Base-by-base conservation (phyloP, 2,797 vertebrate genomes). In the Balearica regulorum region DNA sequence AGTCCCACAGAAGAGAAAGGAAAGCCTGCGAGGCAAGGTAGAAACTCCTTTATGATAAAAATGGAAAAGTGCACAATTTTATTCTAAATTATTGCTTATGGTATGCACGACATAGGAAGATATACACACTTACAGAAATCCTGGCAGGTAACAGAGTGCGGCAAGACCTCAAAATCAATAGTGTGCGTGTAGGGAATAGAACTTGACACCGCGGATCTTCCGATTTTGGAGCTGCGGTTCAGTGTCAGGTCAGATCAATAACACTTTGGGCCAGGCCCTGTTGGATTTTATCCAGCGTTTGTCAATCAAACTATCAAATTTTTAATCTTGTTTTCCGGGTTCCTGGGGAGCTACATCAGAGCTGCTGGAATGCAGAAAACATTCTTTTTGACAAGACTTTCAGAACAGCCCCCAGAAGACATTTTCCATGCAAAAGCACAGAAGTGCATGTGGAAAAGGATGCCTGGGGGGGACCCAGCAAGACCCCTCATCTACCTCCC, bases 61-160 rank as follows among this genome's bases (percentile, higher is more conserved):
- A 14, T 2, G 10, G 57, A 33, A 37, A 70, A 71, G 25, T 0
- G 5, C 5, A 26, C n/a, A 11, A 15, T 31, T 39, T 28, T 20
- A 4, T 46, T 14, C 16, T 31, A 22, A 41, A 57, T 58, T 33
- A 54, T 18, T 19, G 19, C 58, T 21, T 31, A 9, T 0, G 10
- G 37, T 5, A 17, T 11, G 39, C 16, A 11, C 2, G 5, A 4
- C 11, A 4, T 5, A 20, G 54, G 35, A 24, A 20, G 11, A 10
- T 15, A 5, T 10, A 13, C 3, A 10, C 19, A 2, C 20, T 20
- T 26, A 16, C 0, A 43, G 57, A 71, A 61, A 43, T 62, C 62
- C 73, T 7, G 24, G 26, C 35, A 48, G 41, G 83, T 51, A 31
- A 44, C 11, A 17, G 61, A 49, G 53, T 10, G 20, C 26, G 20